Conservation (phyloP, 2,113 vertebrate genomes). For the Melierax canorus region DNA sequence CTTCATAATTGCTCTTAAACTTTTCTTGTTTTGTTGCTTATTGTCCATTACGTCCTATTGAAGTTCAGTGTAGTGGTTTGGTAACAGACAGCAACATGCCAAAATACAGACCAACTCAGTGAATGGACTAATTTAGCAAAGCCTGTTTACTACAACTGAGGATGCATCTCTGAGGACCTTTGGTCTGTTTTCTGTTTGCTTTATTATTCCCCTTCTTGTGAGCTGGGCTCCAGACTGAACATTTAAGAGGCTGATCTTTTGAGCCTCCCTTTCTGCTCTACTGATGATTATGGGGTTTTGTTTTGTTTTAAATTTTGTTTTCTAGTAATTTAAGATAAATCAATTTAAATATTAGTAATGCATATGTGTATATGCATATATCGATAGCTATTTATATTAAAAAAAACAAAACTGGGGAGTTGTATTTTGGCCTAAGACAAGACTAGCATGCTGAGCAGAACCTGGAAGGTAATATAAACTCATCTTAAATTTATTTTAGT, state of each 20-base stretch:
- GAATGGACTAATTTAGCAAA: background rate
- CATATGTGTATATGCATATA: background rate
- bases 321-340: background rate
- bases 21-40: background rate
- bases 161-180: background rate
- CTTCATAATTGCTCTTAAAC: background rate
- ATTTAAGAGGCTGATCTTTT: background rate
- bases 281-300: background rate
- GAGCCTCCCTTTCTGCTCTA: background rate
- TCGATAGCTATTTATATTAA: background rate
- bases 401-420: background rate
- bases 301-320: background rate
- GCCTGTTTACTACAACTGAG: background rate
- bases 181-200: background rate
- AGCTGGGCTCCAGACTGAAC: background rate
- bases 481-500: background rate
- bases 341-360: background rate
- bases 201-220: background rate
- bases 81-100: background rate
- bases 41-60: background rate
- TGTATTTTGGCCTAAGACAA: background rate
- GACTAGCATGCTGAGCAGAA: background rate
- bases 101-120: background rate
- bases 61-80: background rate
- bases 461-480: background rate